phyloP scores from a whole-genome alignment of 2,888 invertebrate species.

The Lithophane semibrunnea region DNA sequence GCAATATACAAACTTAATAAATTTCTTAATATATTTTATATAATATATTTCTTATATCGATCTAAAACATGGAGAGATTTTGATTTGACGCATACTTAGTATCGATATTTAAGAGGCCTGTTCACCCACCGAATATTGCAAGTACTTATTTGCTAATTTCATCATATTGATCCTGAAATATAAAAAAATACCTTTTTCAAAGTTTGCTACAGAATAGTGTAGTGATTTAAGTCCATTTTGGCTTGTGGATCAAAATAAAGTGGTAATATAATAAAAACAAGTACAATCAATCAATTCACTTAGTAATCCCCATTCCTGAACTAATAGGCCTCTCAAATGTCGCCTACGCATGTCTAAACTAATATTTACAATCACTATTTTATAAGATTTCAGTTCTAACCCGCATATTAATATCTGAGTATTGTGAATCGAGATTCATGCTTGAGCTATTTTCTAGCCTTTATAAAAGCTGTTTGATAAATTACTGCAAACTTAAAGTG shows the following conservation, averaged over 20 bases:
- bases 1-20: background rate
- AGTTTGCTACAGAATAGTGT: background rate
- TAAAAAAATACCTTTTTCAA: background rate
- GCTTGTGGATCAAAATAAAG: background rate
- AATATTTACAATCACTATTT: background rate
- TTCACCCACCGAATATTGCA: background rate
- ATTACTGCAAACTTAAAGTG: slow-evolving; percentile 44
- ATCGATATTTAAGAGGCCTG: background rate
- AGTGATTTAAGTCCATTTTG: background rate
- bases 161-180: background rate
- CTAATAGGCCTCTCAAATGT: background rate
- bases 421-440: background rate
- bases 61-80: background rate
- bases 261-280: background rate
- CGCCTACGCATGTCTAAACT: background rate
- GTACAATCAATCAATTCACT: background rate
- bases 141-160: background rate
- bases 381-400: background rate
- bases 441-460: background rate
- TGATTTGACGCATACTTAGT: background rate
- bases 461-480: slow-evolving; percentile 24
- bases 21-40: too few species aligned
- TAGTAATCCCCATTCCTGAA: background rate
- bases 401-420: background rate
- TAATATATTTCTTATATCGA: too few species aligned